phyloP scores from a whole-genome alignment of 2,888 invertebrate species.

The Drosophila percnosoma region DNA sequence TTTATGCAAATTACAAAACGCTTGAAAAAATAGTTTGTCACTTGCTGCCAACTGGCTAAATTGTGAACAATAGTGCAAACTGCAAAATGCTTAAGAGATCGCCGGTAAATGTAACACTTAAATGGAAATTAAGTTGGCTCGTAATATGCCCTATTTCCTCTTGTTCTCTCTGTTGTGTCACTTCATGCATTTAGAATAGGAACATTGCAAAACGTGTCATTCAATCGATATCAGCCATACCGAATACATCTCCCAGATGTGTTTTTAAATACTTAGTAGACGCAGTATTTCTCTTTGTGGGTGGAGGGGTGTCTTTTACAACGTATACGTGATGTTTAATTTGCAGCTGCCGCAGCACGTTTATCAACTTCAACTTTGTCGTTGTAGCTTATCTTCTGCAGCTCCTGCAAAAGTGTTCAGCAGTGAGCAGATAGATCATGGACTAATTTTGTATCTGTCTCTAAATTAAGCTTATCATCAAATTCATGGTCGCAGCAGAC shows the following conservation, averaged over 20 bases:
- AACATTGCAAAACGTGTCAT: constrained; percentile 45
- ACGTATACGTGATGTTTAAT: constrained; percentile 1
- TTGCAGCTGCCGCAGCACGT: constrained; percentile 18
- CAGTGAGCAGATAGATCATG: constrained; percentile 37
- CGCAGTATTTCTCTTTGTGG: neutral
- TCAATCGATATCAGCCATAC: constrained; percentile 53
- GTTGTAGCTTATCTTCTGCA: constrained; percentile 16
- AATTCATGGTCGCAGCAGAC: constrained; percentile 36
- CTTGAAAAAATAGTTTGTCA: neutral
- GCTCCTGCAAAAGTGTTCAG: constrained; percentile 8
- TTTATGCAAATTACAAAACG: neutral
- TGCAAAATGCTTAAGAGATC: neutral
- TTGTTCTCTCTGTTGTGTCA: constrained; percentile 15
- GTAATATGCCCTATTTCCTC: neutral
- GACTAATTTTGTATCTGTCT: constrained; percentile 45
- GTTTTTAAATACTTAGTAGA: constrained; percentile 50
- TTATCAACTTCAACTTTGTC: constrained; percentile 20
- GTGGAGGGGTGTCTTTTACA: neutral
- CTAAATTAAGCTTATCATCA: constrained; percentile 40
- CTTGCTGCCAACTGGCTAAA: neutral
- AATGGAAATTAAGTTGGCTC: neutral
- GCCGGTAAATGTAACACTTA: neutral
- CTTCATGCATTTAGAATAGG: constrained; percentile 50
- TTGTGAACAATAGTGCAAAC: neutral
- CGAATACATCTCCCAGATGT: constrained; percentile 24